These are phyloP conservation scores for Himalopsyche anomala DNA, from an alignment of 2,888 invertebrate genomes.

Conservation along the genomic window DNA sequence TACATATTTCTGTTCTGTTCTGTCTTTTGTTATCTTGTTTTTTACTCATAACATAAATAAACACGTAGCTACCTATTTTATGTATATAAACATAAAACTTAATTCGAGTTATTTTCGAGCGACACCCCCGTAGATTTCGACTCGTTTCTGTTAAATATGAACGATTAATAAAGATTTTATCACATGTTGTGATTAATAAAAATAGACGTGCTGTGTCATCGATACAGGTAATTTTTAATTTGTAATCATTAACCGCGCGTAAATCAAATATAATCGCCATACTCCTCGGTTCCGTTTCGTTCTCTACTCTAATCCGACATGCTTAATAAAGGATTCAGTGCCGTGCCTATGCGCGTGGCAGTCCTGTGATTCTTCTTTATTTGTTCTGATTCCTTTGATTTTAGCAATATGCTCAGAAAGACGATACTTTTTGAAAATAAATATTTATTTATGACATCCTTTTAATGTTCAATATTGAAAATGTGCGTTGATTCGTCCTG, in stretches of 20 bases:
- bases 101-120: slow-evolving; percentile 23
- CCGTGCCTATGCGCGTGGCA: neutral
- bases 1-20: too few relatives aligned
- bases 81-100: neutral
- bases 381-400: too few relatives aligned
- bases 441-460: too few relatives aligned
- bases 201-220: slow-evolving; percentile 46
- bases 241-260: slow-evolving; percentile 55
- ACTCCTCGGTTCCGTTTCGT: slow-evolving; percentile 9
- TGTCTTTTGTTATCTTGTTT: too few relatives aligned
- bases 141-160: slow-evolving; percentile 39
- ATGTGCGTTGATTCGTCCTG: too few relatives aligned
- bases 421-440: too few relatives aligned
- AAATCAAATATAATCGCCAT: slow-evolving; percentile 48
- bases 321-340: slow-evolving; percentile 17
- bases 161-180: slow-evolving; percentile 48
- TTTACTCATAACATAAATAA: neutral
- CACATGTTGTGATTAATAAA: slow-evolving; percentile 51
- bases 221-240: slow-evolving; percentile 52
- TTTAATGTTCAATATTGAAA: too few relatives aligned
- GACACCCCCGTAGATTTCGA: slow-evolving; percentile 28
- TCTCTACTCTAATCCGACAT: slow-evolving; percentile 3
- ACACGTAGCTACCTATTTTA: slow-evolving; percentile 5
- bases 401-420: too few relatives aligned
- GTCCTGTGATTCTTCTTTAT: too few relatives aligned